Conservation (phyloP, 2,797 vertebrate genomes). For the Acipenser oxyrinchus region DNA sequence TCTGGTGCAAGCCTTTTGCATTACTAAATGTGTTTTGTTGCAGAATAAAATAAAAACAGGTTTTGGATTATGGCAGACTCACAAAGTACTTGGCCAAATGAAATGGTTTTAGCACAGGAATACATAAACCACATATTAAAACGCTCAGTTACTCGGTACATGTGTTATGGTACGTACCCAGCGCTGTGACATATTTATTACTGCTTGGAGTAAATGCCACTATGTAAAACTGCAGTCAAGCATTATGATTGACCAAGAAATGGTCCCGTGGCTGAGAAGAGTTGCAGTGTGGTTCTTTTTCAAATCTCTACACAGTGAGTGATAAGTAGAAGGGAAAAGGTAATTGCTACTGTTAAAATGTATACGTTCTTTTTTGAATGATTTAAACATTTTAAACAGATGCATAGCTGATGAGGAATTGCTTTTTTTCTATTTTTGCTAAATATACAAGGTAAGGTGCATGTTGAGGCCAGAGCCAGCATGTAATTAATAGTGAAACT, state of each 20-base stretch:
- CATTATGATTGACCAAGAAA: conserved; percentile 35
- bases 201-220: conserved; percentile 2
- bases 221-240: conserved; percentile 18
- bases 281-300: conserved; percentile 31
- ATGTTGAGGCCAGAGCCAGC: too few species aligned
- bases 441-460: too few species aligned
- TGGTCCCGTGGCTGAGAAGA: conserved; percentile 31
- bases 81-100: too few species aligned
- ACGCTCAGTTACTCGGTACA: neutral
- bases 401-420: neutral
- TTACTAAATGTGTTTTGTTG: too few species aligned
- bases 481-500: too few species aligned
- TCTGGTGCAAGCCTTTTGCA: too few species aligned
- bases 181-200: neutral
- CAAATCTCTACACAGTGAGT: conserved; percentile 33
- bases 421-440: too few species aligned
- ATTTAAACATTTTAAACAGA: conserved; percentile 20
- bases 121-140: neutral
- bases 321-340: conserved; percentile 39
- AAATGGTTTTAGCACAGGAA: too few species aligned
- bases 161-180: neutral
- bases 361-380: conserved; percentile 31
- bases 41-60: too few species aligned
- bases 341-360: conserved; percentile 45
- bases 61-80: too few species aligned